These are phyloP conservation scores for cattle (Bos taurus) DNA, from an alignment of 2,113 vertebrate genomes.

Conservation along the genomic window DNA sequence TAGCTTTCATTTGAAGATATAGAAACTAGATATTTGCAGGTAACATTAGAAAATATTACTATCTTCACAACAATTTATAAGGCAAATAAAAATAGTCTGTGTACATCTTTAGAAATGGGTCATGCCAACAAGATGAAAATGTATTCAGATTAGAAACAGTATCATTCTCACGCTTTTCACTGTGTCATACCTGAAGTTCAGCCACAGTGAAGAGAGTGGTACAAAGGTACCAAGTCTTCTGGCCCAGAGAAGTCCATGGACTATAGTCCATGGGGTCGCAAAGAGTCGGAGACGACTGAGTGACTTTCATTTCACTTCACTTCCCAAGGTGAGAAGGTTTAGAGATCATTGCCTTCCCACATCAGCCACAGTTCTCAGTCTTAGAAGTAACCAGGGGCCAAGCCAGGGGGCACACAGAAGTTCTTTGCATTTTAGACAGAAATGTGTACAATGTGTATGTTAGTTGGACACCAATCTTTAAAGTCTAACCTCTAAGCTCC, in stretches of 20 bases:
- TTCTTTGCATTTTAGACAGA: neutral
- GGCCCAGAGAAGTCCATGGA: neutral
- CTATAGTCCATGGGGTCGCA: neutral
- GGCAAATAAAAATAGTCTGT: neutral
- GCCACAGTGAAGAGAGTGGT: neutral
- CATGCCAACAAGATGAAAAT: neutral
- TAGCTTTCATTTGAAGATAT: neutral
- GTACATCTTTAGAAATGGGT: neutral
- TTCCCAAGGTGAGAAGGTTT: neutral
- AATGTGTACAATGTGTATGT: neutral
- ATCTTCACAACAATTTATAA: neutral
- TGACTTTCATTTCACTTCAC: neutral
- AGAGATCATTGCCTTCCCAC: neutral
- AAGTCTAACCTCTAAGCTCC: neutral
- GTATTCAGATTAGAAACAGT: neutral
- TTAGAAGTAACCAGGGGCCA: neutral
- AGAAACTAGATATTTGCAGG: neutral
- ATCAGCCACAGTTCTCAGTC: neutral
- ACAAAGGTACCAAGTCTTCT: neutral
- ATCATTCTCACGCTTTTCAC: too few species aligned
- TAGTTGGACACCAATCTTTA: neutral
- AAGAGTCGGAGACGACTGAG: accelerated
- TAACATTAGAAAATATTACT: neutral
- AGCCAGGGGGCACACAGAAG: neutral
- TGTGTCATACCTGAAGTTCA: neutral